Evolutionary conservation across 2,797 vertebrate species (phyloP).

Genomic region (Ciconia nigra): DNA sequence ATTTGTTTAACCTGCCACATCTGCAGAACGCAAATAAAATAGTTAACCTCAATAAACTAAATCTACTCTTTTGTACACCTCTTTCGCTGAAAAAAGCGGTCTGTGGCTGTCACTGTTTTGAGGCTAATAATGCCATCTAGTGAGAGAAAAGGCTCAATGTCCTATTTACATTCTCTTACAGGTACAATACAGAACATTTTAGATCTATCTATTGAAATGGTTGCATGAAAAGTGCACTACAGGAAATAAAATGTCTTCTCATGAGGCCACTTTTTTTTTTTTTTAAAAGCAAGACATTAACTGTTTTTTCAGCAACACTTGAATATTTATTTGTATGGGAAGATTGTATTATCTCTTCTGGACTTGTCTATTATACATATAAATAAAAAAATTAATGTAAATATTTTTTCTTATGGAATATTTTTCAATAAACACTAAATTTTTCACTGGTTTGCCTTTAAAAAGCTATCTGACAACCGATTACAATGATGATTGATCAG

Average conservation of each 20-base stretch:
- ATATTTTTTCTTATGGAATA: not conserved
- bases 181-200: not conserved
- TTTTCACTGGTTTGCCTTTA: not conserved
- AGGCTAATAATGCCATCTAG: not conserved
- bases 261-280: not conserved
- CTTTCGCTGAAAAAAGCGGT: accelerated
- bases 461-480: not conserved
- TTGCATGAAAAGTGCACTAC: not conserved
- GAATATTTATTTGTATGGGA: not conserved
- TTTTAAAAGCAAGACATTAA: not conserved
- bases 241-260: not conserved
- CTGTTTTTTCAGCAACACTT: not conserved
- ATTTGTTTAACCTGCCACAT: not conserved
- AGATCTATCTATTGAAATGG: not conserved
- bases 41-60: not conserved
- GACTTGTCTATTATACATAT: not conserved
- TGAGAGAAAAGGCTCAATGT: not conserved
- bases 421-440: not conserved
- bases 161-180: not conserved
- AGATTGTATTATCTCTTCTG: not conserved
- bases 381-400: not conserved
- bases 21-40: not conserved
- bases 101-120: not conserved
- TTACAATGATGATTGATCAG: not conserved
- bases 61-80: not conserved